Percentiles rank a stretch among this genome's conserved stretches.
Conservation (phyloP, 1,140 invertebrate species). For the Cydia splendana region DNA sequence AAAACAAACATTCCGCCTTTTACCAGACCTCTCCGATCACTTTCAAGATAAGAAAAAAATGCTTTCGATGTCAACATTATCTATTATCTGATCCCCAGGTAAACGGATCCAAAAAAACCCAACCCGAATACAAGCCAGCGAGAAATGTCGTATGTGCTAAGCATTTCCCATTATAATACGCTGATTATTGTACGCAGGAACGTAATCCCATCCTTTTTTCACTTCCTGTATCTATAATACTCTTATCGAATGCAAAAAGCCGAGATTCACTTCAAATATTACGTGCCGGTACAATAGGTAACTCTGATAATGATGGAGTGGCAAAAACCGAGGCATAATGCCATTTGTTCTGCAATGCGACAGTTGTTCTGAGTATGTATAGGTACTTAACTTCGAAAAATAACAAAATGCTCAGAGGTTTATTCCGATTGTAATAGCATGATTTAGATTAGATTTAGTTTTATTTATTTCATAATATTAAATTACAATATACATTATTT, state of each 20-base stretch:
- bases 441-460: background rate
- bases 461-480: too few species aligned
- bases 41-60: conserved; percentile 21
- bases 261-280: conserved; percentile 2
- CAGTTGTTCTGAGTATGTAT: too few species aligned
- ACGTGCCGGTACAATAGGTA: conserved; percentile 16
- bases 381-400: too few species aligned
- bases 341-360: background rate
- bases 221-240: conserved; percentile 28
- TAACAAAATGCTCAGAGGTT: too few species aligned
- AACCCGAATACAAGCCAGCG: background rate
- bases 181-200: background rate
- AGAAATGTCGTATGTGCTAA: background rate
- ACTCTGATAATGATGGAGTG: background rate
- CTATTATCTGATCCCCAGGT: conserved; percentile 31
- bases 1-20: background rate
- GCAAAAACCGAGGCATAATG: background rate
- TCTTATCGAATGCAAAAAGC: conserved; percentile 30
- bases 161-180: background rate
- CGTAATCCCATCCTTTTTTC: conserved; percentile 20
- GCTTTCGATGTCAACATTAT: conserved; percentile 33
- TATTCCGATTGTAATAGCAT: too few species aligned
- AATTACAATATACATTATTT: too few species aligned
- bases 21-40: conserved; percentile 3
- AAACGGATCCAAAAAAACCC: conserved; percentile 20